A percentile compares a stretch with the other conserved stretches of the same genome.
Conservation (phyloP, 2,797 vertebrate genomes). For the Telmatherina bonti region DNA sequence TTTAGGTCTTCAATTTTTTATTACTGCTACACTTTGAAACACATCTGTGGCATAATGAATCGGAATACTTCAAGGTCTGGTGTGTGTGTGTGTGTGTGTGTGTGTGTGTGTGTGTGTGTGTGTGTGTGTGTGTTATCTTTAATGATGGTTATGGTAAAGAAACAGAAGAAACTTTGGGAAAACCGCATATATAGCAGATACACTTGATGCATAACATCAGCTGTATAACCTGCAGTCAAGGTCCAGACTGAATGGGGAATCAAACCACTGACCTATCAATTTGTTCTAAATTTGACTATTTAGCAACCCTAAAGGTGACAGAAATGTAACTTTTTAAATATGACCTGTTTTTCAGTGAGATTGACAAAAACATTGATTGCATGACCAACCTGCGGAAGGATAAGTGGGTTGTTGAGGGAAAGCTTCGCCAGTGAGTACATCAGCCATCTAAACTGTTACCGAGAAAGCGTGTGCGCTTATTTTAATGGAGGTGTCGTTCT, state of each 20-base stretch:
- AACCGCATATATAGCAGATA: too few relatives aligned
- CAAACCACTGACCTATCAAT: background rate
- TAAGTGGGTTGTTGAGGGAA: slow-evolving; percentile 94
- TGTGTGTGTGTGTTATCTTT: background rate
- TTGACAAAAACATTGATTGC: slow-evolving; percentile 96
- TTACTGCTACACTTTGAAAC: slow-evolving; percentile 44
- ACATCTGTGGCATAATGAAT: slow-evolving; percentile 31
- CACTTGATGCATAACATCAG: too few relatives aligned
- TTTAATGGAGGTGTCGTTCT: background rate
- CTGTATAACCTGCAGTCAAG: background rate
- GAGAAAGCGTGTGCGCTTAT: background rate
- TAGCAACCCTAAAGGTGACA: background rate
- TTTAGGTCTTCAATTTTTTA: slow-evolving; percentile 53
- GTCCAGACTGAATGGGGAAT: background rate
- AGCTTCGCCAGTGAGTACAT: slow-evolving; percentile 94
- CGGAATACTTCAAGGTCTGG: background rate
- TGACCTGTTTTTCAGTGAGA: slow-evolving; percentile 88
- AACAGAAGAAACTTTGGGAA: background rate
- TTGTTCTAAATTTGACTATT: background rate
- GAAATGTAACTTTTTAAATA: slow-evolving; percentile 13
- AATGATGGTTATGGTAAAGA: background rate
- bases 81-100: background rate
- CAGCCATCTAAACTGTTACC: background rate
- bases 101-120: background rate
- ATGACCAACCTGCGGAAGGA: slow-evolving; percentile 97